Conservation (phyloP, 2,888 invertebrate species). For the Ophion ellenae region DNA sequence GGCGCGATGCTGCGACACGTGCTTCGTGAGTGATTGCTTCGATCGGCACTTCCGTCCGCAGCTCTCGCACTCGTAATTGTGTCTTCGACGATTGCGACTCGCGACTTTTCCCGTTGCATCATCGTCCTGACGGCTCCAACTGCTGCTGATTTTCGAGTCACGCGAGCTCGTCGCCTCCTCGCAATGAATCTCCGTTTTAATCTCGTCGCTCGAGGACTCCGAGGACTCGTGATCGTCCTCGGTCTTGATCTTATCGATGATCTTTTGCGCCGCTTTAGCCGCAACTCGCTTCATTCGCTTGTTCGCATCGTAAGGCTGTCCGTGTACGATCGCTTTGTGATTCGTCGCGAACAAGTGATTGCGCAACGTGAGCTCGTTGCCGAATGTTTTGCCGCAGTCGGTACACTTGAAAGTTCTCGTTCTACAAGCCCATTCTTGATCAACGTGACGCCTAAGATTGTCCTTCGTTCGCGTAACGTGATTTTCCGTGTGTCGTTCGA, state of each 20-base stretch:
- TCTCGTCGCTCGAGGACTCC: constrained; percentile 71
- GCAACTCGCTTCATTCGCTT: constrained; percentile 81
- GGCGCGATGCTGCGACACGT: constrained; percentile 79
- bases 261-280: constrained; percentile 81
- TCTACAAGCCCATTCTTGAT: constrained; percentile 71
- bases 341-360: constrained; percentile 82
- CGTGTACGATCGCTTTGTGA: constrained; percentile 79
- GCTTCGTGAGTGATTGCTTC: constrained; percentile 78
- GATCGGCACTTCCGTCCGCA: constrained; percentile 79
- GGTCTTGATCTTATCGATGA: constrained; percentile 81
- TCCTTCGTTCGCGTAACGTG: constrained; percentile 75
- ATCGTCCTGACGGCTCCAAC: constrained; percentile 36
- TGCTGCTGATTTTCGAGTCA: constrained; percentile 49
- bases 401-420: constrained; percentile 78
- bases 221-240: constrained; percentile 77
- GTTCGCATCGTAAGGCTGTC: constrained; percentile 81
- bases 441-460: constrained; percentile 75
- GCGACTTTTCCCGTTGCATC: constrained; percentile 42
- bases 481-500: constrained; percentile 73
- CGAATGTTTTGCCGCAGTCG: constrained; percentile 79
- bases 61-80: constrained; percentile 76
- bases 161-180: constrained; percentile 58
- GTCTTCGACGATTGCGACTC: constrained; percentile 50
- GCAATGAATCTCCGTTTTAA: constrained; percentile 45
- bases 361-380: constrained; percentile 80